Conservation (phyloP, 2,113 vertebrate genomes). For the Eolophus roseicapilla region DNA sequence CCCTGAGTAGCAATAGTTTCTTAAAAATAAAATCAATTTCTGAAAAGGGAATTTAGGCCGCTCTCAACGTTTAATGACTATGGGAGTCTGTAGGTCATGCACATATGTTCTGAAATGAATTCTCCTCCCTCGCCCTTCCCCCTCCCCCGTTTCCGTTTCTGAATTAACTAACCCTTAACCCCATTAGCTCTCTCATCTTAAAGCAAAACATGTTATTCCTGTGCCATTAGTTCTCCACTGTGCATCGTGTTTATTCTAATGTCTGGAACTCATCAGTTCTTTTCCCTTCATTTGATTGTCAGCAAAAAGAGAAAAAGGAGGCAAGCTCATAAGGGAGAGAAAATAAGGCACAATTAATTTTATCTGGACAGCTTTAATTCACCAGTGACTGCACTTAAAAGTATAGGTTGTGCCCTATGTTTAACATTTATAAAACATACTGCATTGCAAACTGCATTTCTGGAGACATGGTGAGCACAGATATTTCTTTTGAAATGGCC, state of each 20-base stretch:
- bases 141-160: background rate
- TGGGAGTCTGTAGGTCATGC: slow-evolving; percentile 47
- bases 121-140: background rate
- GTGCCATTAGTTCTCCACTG: background rate
- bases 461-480: background rate
- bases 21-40: slow-evolving; percentile 62
- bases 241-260: slow-evolving; percentile 28
- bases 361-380: background rate
- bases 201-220: slow-evolving; percentile 59
- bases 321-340: background rate
- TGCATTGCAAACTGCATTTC: background rate
- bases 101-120: slow-evolving; percentile 61
- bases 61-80: slow-evolving; percentile 57
- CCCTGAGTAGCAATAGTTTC: slow-evolving; percentile 13
- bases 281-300: slow-evolving; percentile 12
- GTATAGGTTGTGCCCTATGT: background rate
- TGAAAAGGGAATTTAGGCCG: slow-evolving; percentile 24
- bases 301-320: background rate
- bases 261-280: slow-evolving; percentile 63
- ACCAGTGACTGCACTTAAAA: background rate
- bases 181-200: slow-evolving; percentile 48
- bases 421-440: background rate
- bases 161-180: slow-evolving; percentile 60
- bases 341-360: background rate
- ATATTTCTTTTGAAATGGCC: background rate